Percentiles rank a stretch among this genome's conserved stretches.
phyloP scores from a whole-genome alignment of 2,113 vertebrate species.

The Zapus hudsonius region DNA sequence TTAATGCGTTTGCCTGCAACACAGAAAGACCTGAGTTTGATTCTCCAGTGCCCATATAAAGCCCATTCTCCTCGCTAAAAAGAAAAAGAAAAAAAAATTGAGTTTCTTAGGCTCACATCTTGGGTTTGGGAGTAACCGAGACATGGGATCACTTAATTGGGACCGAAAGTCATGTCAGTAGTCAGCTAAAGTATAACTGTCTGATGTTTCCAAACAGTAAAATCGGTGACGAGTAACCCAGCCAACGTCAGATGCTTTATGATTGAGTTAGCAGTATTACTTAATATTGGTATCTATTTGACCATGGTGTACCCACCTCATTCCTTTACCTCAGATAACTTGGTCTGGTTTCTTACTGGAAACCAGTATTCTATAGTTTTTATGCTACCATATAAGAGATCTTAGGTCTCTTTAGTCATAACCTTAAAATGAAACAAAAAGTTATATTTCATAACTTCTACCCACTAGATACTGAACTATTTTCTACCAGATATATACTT shows the following conservation, averaged over 20 bases:
- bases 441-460: slow-evolving; percentile 27
- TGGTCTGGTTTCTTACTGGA: slow-evolving; percentile 5
- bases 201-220: neutral
- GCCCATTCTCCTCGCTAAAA: no score
- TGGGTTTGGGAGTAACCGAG: neutral
- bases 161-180: neutral
- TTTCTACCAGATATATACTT: slow-evolving; percentile 26
- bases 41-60: no score
- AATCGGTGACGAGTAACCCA: neutral
- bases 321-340: neutral
- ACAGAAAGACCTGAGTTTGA: no score
- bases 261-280: neutral
- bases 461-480: neutral
- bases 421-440: neutral
- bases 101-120: neutral
- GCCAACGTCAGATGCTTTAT: neutral
- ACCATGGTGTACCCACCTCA: neutral
- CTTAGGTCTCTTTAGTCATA: neutral
- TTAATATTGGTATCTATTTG: neutral
- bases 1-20: no score
- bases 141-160: neutral
- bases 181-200: neutral
- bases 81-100: no score
- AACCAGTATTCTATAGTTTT: neutral
- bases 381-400: neutral